Evolutionary conservation across 2,797 vertebrate genomes (phyloP), one percentile per base, ranked within the genome.

Genomic region (Helicolenus hilgendorfi): DNA sequence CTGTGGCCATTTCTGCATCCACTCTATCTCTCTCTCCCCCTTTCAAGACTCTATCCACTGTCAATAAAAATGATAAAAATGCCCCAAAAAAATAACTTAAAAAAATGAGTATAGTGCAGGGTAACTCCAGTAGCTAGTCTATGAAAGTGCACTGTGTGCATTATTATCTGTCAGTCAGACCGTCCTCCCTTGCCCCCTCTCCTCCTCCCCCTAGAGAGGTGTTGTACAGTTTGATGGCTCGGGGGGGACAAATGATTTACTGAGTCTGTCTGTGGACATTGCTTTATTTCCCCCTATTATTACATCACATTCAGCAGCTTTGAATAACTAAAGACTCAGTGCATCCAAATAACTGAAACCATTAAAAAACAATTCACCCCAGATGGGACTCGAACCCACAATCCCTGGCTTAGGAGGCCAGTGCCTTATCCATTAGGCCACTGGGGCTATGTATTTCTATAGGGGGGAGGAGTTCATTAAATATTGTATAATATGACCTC

Each of bases 341-440:
- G 20, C 3, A 65, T n/a, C 29, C 4, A 1, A 22, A 0, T 10
- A 10, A 24, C 1, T 9, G 4, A 4, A 5, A 14, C 1, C 3
- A 3, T 1, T 41, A 41, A 22, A 84, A 60, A 36, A 5, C 0
- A 0, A 0, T 1, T 1, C 91, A 95, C 92, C 93, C 91, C 93
- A 96, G 93, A 95, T 93, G 91, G 94, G 93, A 96, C 92, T 93
- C 90, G 92, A 96, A 96, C 96, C 95, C 94, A 95, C 94, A 96
- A 94, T 95, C 95, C 93, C 93, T 97, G 95, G 94, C 92, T 97
- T 93, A 95, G 84, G 94, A 94, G 92, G 95, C 95, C 95, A 95
- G 94, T 94, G 95, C 94, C 96, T 96, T 96, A 95, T 95, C 93
- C 89, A 96, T 96, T 95, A 96, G 93, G 95, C 95, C 95, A 95